A percentile compares a stretch with the other conserved stretches of the same genome.
Conservation (phyloP, 2,888 invertebrate genomes). For the Chrysodeixis includens region DNA sequence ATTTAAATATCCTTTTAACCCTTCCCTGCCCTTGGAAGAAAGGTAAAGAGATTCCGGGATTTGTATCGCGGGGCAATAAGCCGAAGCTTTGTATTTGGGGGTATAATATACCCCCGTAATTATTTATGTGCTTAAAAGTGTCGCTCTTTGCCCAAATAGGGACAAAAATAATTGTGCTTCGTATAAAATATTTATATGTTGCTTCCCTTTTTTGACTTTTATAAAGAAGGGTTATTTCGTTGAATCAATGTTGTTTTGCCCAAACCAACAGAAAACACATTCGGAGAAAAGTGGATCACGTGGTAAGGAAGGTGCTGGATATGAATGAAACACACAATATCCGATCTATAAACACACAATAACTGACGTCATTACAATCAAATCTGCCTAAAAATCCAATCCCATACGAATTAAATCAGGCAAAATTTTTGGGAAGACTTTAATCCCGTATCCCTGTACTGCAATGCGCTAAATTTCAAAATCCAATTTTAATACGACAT, state of each 20-base stretch:
- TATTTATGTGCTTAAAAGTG: slow-evolving; percentile 45
- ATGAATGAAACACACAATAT: no score
- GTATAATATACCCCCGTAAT: slow-evolving; percentile 39
- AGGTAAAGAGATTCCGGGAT: slow-evolving; percentile 48
- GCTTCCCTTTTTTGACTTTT: slow-evolving; percentile 7
- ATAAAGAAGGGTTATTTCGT: not conserved
- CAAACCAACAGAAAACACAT: no score
- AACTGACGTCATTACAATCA: no score
- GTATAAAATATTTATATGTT: slow-evolving; percentile 18
- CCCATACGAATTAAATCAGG: no score
- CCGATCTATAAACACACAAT: no score
- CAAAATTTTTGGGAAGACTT: no score
- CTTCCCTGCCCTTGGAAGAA: slow-evolving; percentile 24
- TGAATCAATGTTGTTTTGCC: not conserved
- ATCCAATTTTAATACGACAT: slow-evolving; percentile 1
- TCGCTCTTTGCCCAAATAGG: slow-evolving; percentile 13
- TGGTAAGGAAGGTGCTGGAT: no score
- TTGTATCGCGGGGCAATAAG: slow-evolving; percentile 49
- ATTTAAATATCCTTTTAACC: slow-evolving; percentile 47
- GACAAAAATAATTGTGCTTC: slow-evolving; percentile 17
- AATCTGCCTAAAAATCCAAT: no score
- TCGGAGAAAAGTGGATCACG: no score
- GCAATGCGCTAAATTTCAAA: slow-evolving; percentile 2
- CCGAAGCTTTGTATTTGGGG: slow-evolving; percentile 22
- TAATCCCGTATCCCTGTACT: no score